Percentiles rank a stretch among this genome's conserved stretches.
phyloP scores from a whole-genome alignment of 2,797 vertebrate genomes.

The Trichosurus vulpecula region DNA sequence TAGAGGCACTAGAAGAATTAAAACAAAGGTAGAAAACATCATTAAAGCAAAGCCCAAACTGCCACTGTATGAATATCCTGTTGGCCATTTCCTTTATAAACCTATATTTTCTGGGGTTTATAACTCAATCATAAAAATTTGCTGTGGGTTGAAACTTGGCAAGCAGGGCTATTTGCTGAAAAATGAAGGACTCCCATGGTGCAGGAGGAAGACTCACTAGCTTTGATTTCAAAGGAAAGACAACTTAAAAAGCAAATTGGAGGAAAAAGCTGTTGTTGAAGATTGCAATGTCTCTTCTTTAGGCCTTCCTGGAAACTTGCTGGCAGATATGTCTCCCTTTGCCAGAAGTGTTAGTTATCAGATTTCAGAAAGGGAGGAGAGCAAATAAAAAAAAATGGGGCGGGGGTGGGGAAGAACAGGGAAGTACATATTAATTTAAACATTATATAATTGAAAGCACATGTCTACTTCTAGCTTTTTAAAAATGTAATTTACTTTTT shows the following conservation, averaged over 20 bases:
- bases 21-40: not conserved
- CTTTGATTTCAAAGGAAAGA: constrained; percentile 51
- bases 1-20: not conserved
- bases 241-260: constrained; percentile 20
- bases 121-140: constrained; percentile 43
- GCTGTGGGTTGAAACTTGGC: constrained; percentile 61
- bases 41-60: not conserved
- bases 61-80: constrained; percentile 9
- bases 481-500: constrained; percentile 30
- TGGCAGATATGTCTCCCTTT: constrained; percentile 21
- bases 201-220: not conserved
- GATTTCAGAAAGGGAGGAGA: constrained; percentile 33
- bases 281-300: not conserved
- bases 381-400: not conserved
- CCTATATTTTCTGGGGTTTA: not conserved
- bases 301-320: not conserved
- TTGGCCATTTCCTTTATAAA: constrained; percentile 43
- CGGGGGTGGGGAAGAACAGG: not conserved
- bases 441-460: constrained; percentile 37
- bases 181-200: constrained; percentile 40
- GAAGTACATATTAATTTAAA: constrained; percentile 15
- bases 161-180: constrained; percentile 53
- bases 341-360: not conserved
- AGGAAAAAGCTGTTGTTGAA: constrained; percentile 23
- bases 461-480: constrained; percentile 23